phyloP scores from a whole-genome alignment of 2,797 vertebrate species.

The Sylvia borin region DNA sequence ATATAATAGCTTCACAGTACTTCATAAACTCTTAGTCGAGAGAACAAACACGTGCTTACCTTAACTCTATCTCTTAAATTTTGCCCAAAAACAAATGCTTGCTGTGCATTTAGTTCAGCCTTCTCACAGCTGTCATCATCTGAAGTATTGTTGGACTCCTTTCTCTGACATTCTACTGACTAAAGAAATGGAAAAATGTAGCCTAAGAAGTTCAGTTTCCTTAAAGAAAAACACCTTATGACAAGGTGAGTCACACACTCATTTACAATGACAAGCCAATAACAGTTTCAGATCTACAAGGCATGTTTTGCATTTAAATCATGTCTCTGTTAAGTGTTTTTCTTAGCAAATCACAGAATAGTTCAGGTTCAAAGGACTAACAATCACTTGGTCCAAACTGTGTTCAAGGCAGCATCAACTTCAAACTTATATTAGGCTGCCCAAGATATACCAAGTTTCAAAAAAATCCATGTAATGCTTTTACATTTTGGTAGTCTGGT shows the following conservation, averaged over 20 bases:
- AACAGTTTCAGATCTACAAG: not conserved
- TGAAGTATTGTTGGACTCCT: constrained; percentile 58
- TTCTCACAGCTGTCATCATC: constrained; percentile 73
- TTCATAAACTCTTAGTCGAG: not conserved
- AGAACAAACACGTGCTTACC: constrained; percentile 65
- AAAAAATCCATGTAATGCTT: not conserved
- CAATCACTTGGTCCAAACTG: not conserved
- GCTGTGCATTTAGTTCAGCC: constrained; percentile 78
- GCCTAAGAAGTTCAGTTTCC: not conserved
- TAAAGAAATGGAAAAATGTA: constrained; percentile 21
- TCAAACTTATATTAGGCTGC: not conserved
- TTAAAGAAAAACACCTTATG: not conserved
- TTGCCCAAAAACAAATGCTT: constrained; percentile 94
- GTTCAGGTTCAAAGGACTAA: not conserved
- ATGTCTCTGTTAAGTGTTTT: not conserved
- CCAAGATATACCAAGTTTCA: not conserved
- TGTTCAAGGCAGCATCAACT: not conserved
- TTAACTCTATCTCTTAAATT: constrained; percentile 97
- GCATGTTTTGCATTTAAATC: not conserved
- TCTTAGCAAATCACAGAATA: not conserved
- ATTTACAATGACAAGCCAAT: not conserved
- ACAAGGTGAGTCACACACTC: not conserved
- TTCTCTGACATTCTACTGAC: constrained; percentile 78
- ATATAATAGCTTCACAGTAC: not conserved
- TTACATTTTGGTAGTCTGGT: not conserved